These are phyloP conservation scores for Lasioglossum vierecki DNA, from an alignment of 2,888 invertebrate species.

Conservation along the genomic window DNA sequence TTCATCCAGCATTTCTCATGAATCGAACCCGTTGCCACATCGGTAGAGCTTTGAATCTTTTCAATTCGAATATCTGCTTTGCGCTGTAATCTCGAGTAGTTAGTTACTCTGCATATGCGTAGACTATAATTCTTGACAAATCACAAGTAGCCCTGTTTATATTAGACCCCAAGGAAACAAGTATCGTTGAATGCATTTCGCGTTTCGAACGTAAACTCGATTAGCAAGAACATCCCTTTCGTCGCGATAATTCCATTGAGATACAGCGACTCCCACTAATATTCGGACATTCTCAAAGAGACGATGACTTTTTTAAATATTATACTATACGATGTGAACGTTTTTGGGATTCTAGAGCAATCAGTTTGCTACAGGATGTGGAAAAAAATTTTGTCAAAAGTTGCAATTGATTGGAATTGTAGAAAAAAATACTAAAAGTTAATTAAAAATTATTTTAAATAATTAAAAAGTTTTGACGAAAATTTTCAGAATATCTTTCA, in stretches of 20 bases:
- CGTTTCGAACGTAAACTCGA: background rate
- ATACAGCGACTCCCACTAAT: too few relatives aligned
- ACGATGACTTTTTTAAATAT: too few relatives aligned
- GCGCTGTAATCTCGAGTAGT: conserved; percentile 33
- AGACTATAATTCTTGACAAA: conserved; percentile 53
- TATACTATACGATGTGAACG: too few relatives aligned
- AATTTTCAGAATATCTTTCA: too few relatives aligned
- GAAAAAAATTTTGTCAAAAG: too few relatives aligned
- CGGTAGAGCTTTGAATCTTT: conserved; percentile 48
- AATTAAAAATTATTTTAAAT: too few relatives aligned
- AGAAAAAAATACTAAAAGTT: too few relatives aligned
- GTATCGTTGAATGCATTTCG: conserved; percentile 52
- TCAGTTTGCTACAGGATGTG: too few relatives aligned
- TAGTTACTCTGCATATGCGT: background rate
- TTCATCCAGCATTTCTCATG: conserved; percentile 11
- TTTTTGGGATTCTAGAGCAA: too few relatives aligned
- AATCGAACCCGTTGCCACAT: conserved; percentile 12
- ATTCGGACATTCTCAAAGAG: too few relatives aligned
- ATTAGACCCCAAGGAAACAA: conserved; percentile 55
- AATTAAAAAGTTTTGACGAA: too few relatives aligned
- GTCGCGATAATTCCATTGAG: background rate
- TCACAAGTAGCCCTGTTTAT: conserved; percentile 54
- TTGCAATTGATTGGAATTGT: too few relatives aligned
- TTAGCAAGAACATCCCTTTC: background rate
- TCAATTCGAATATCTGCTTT: conserved; percentile 42